Percentiles rank a stretch among this genome's conserved stretches.
These are phyloP conservation scores for Pangasius krempfi DNA, from an alignment of 2,797 vertebrate species.

Conservation along the genomic window DNA sequence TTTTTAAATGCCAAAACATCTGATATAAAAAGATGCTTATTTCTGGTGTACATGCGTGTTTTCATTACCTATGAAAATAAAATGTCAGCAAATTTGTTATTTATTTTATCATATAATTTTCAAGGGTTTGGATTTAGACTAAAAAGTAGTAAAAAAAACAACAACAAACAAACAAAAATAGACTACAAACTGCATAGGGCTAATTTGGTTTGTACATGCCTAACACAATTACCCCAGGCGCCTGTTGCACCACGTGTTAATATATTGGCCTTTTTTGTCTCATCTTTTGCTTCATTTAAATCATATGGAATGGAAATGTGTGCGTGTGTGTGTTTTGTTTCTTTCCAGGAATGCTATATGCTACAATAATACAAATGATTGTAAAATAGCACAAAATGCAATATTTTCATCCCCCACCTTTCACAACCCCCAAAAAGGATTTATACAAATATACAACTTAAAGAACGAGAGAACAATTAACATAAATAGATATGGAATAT, in stretches of 20 bases:
- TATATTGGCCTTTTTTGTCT: neutral
- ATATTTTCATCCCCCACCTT: slow-evolving; percentile 28
- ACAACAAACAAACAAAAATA: neutral
- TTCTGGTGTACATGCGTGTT: neutral
- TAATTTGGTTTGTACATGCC: neutral
- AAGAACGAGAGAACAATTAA: slow-evolving; percentile 66
- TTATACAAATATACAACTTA: slow-evolving; percentile 69
- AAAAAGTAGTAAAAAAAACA: neutral
- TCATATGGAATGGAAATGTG: slow-evolving; percentile 65
- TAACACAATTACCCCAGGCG: neutral
- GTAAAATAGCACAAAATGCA: slow-evolving; percentile 47
- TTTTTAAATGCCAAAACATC: slow-evolving; percentile 7
- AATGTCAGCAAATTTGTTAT: slow-evolving; percentile 10
- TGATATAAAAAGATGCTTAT: neutral
- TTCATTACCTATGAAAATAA: slow-evolving; percentile 1
- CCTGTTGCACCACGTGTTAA: neutral
- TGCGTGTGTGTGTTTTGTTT: slow-evolving; percentile 36
- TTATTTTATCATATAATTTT: slow-evolving; percentile 2
- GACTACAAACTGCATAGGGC: slow-evolving; percentile 1
- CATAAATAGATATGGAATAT: slow-evolving; percentile 78
- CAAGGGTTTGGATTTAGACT: neutral
- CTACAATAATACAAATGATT: slow-evolving; percentile 32
- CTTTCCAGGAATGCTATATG: slow-evolving; percentile 55
- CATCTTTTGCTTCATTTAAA: slow-evolving; percentile 28
- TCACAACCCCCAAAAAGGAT: slow-evolving; percentile 68